Conservation (phyloP, 92 coral and sea anemone species). For the Metridium senile region DNA sequence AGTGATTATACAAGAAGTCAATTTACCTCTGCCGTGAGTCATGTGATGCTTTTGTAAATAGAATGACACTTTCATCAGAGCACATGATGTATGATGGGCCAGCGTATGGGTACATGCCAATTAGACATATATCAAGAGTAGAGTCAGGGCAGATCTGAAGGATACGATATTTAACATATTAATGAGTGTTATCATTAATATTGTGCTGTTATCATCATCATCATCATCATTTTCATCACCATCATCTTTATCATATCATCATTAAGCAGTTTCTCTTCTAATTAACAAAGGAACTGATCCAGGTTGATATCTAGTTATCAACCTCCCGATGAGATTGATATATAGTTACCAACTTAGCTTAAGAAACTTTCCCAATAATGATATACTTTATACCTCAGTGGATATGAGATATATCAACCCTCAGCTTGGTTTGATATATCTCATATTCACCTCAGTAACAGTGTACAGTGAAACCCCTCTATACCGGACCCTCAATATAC, state of each 20-base stretch:
- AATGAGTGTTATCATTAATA: background rate
- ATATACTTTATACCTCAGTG: too few relatives aligned
- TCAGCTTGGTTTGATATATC: too few relatives aligned
- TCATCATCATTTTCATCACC: background rate
- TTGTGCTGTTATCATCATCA: background rate
- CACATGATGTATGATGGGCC: conserved; percentile 70
- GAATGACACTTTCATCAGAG: conserved; percentile 77
- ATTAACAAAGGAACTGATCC: too few relatives aligned
- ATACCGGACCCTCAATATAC: too few relatives aligned
- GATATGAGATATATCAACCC: too few relatives aligned
- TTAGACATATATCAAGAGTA: conserved; percentile 81
- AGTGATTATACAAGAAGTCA: background rate
- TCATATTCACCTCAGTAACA: too few relatives aligned
- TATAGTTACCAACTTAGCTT: too few relatives aligned
- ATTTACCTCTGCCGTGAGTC: conserved; percentile 5
- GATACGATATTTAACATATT: background rate
- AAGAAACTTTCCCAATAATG: too few relatives aligned
- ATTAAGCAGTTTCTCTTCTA: background rate
- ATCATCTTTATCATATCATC: background rate
- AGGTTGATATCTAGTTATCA: too few relatives aligned
- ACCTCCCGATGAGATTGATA: too few relatives aligned
- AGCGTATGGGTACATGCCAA: conserved; percentile 90
- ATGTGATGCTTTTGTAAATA: conserved; percentile 70
- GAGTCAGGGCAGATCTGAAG: conserved; percentile 83
- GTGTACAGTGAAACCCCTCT: too few relatives aligned